These are phyloP conservation scores for Hyposoter didymator DNA, from an alignment of 2,888 invertebrate species.

Conservation along the genomic window DNA sequence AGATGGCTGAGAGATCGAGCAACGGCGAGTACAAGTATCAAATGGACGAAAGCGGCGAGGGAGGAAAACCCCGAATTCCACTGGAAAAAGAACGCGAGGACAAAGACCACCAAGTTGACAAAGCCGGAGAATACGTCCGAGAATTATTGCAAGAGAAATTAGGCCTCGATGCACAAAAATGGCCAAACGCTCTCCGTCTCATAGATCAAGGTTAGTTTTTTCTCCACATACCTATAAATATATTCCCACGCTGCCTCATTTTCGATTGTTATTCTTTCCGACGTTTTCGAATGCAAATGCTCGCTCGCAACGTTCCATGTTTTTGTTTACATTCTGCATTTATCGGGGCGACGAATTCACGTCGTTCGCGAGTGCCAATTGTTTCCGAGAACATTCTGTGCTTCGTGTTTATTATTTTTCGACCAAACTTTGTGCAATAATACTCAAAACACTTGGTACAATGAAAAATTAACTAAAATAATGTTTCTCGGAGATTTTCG, in stretches of 20 bases:
- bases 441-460: background rate
- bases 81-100: slow-evolving; percentile 85
- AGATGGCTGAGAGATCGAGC: slow-evolving; percentile 79
- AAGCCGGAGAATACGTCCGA: slow-evolving; percentile 91
- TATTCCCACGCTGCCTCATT: background rate
- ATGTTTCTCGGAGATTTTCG: background rate
- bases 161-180: slow-evolving; percentile 86
- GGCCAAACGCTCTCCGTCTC: slow-evolving; percentile 89
- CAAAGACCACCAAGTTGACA: slow-evolving; percentile 87
- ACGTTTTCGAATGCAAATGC: background rate
- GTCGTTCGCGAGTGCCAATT: background rate
- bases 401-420: background rate
- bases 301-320: background rate
- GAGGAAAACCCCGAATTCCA: slow-evolving; percentile 72
- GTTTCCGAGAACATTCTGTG: background rate
- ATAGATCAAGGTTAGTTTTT: slow-evolving; percentile 89
- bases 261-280: slow-evolving; percentile 1
- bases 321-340: background rate
- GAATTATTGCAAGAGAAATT: slow-evolving; percentile 91
- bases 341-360: background rate
- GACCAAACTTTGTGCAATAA: background rate
- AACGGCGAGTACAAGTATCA: slow-evolving; percentile 81
- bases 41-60: slow-evolving; percentile 75
- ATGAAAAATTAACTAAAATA: background rate
- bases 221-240: background rate